These are phyloP conservation scores for Alectoris magna DNA, from an alignment of 2,797 vertebrate genomes.

Conservation along the genomic window DNA sequence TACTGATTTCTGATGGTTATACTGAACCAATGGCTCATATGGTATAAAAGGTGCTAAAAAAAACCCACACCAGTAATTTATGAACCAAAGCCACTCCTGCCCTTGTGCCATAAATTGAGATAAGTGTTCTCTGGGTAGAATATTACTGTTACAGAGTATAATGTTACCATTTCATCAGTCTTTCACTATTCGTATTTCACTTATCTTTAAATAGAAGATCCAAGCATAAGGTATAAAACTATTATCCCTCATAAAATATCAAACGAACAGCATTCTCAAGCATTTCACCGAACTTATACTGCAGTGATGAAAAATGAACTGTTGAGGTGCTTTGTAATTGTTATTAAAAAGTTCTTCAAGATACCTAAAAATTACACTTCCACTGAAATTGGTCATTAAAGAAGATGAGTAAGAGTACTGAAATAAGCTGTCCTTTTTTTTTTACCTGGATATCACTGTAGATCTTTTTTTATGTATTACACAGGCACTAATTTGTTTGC, in stretches of 20 bases:
- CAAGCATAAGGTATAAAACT: neutral
- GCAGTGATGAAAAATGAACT: neutral
- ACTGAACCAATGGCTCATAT: neutral
- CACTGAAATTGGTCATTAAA: neutral
- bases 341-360: conserved; percentile 14
- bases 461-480: neutral
- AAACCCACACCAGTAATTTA: neutral
- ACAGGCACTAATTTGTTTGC: neutral
- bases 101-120: neutral
- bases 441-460: neutral
- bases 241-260: neutral
- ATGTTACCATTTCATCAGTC: neutral
- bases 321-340: neutral
- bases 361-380: neutral
- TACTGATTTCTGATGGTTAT: neutral
- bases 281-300: neutral
- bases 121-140: neutral
- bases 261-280: neutral
- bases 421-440: neutral
- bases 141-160: neutral
- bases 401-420: neutral
- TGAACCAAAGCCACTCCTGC: neutral
- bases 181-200: neutral
- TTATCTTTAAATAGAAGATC: conserved; percentile 14
- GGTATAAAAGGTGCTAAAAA: neutral